Conservation (phyloP, 1,140 invertebrate genomes). For the Pogonomyrmex barbatus region DNA sequence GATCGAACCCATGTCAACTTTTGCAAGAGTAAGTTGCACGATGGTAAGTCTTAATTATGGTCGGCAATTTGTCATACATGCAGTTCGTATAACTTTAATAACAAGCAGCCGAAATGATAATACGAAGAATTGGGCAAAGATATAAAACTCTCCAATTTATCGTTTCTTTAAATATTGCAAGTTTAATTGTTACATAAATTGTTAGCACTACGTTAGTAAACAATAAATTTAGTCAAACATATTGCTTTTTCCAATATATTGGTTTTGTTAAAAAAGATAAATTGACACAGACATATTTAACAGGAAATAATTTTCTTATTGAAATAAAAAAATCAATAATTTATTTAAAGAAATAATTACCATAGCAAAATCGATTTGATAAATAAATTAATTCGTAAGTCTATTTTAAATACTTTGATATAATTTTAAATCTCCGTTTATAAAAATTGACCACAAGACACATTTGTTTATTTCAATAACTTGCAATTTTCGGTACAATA, state of each 20-base stretch:
- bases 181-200: background rate
- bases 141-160: background rate
- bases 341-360: background rate
- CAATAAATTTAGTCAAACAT: background rate
- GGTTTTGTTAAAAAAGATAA: background rate
- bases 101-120: background rate
- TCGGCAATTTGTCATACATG: constrained; percentile 11
- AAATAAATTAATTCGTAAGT: background rate
- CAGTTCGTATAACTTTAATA: constrained; percentile 24
- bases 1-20: background rate
- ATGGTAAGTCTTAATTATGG: constrained; percentile 45
- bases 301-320: background rate
- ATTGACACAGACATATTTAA: background rate
- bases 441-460: background rate
- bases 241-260: background rate
- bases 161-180: background rate
- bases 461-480: background rate
- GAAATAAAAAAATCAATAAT: constrained; percentile 8
- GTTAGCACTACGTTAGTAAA: background rate
- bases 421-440: background rate
- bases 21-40: background rate
- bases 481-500: background rate
- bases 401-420: background rate
- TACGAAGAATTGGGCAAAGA: background rate
- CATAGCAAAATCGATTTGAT: background rate